phyloP scores from a whole-genome alignment of 2,888 invertebrate species.

The Drosophila colorata region DNA sequence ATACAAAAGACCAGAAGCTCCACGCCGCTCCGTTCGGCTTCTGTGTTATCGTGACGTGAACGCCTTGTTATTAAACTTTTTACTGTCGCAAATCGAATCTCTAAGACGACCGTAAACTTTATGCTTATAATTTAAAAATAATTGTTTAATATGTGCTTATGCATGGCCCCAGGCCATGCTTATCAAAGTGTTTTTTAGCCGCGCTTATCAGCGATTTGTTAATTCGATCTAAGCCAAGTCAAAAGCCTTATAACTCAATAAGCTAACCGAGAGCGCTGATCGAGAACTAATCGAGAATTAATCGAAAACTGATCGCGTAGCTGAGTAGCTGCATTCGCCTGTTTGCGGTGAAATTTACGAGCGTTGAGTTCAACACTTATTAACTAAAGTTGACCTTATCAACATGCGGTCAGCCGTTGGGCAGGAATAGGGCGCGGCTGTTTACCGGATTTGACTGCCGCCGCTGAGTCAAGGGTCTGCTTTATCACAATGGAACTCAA shows the following conservation, averaged over 20 bases:
- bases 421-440: constrained; percentile 24
- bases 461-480: constrained; percentile 21
- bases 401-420: constrained; percentile 8
- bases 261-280: background rate
- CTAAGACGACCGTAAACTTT: constrained; percentile 29
- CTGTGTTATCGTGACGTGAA: constrained; percentile 10
- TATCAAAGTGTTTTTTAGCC: constrained; percentile 31
- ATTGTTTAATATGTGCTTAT: constrained; percentile 66
- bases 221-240: constrained; percentile 31
- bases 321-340: background rate
- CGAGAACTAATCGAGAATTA: background rate
- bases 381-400: constrained; percentile 28
- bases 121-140: constrained; percentile 55
- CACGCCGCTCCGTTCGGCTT: background rate
- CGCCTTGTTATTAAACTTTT: constrained; percentile 29
- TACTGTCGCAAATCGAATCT: constrained; percentile 50
- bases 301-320: background rate
- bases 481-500: constrained; percentile 1
- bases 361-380: constrained; percentile 8
- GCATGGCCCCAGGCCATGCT: constrained; percentile 19
- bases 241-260: constrained; percentile 17
- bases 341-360: constrained; percentile 9
- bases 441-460: constrained; percentile 8
- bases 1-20: constrained; percentile 29
- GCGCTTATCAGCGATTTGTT: constrained; percentile 45